Percentiles rank a stretch among this genome's conserved stretches.
Conservation (phyloP, 2,888 invertebrate species). For the Petrolisthes cinctipes region DNA sequence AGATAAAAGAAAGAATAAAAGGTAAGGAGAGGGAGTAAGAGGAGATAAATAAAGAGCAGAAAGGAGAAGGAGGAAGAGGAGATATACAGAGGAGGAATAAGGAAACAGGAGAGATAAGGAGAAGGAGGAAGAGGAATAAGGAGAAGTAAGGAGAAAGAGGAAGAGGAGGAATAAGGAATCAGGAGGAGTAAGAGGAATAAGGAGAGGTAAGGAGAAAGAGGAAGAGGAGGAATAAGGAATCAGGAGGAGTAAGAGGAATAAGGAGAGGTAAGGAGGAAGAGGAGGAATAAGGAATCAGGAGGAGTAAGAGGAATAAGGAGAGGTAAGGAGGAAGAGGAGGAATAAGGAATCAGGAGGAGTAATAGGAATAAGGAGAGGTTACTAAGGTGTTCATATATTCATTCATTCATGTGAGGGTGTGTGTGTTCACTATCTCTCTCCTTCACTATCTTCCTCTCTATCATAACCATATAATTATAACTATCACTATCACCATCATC, state of each 20-base stretch:
- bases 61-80: no score
- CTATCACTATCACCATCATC: neutral
- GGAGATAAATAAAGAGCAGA: no score
- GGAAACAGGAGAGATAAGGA: neutral
- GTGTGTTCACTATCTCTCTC: neutral
- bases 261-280: no score
- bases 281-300: no score
- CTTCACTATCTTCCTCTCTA: neutral
- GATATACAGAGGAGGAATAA: neutral
- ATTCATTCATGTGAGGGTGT: neutral
- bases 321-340: neutral
- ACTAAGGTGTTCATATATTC: neutral
- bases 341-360: neutral
- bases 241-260: neutral
- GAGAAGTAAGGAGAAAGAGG: neutral
- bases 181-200: neutral
- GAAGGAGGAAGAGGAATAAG: neutral
- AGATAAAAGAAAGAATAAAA: neutral
- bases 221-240: neutral
- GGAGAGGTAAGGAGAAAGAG: neutral
- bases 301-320: constrained; percentile 2
- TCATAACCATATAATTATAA: neutral
- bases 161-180: neutral
- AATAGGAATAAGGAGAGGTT: neutral
- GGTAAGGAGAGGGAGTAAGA: no score